phyloP scores from a whole-genome alignment of 2,888 invertebrate species.

The Bembecia ichneumoniformis region DNA sequence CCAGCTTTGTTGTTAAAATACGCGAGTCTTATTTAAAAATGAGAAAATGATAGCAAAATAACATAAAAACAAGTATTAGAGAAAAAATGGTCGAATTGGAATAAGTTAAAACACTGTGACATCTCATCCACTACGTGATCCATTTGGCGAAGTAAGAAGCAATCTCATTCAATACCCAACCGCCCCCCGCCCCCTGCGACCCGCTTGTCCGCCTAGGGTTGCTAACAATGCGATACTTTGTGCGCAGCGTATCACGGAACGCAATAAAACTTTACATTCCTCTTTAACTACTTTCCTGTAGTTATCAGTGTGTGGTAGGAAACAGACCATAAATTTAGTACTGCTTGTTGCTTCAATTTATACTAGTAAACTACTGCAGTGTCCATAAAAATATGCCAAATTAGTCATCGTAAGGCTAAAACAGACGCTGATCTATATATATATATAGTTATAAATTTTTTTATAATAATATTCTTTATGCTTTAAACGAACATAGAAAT shows the following conservation, averaged over 20 bases:
- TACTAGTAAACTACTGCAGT: neutral
- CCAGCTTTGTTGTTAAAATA: too few species aligned
- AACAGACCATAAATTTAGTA: slow-evolving; percentile 42
- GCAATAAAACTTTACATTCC: slow-evolving; percentile 67
- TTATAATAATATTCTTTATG: too few species aligned
- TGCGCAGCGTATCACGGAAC: slow-evolving; percentile 53
- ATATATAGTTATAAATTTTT: too few species aligned
- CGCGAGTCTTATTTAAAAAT: too few species aligned
- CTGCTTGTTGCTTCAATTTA: slow-evolving; percentile 15
- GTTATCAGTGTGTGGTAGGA: slow-evolving; percentile 55
- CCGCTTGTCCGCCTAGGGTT: slow-evolving; percentile 38
- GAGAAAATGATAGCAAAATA: too few species aligned
- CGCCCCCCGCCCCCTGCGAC: slow-evolving; percentile 23
- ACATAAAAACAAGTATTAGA: slow-evolving; percentile 4
- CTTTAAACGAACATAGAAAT: too few species aligned
- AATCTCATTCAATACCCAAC: slow-evolving; percentile 73
- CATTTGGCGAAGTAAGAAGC: slow-evolving; percentile 74
- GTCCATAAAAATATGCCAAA: too few species aligned
- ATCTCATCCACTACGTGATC: slow-evolving; percentile 75
- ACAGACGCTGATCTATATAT: too few species aligned
- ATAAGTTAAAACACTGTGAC: slow-evolving; percentile 73
- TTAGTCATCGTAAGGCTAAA: neutral
- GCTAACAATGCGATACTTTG: slow-evolving; percentile 62
- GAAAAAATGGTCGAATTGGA: slow-evolving; percentile 58
- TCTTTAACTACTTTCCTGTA: slow-evolving; percentile 63